These are phyloP conservation scores for Mimumesa dahlbomi DNA, from an alignment of 2,888 invertebrate genomes.

Conservation along the genomic window DNA sequence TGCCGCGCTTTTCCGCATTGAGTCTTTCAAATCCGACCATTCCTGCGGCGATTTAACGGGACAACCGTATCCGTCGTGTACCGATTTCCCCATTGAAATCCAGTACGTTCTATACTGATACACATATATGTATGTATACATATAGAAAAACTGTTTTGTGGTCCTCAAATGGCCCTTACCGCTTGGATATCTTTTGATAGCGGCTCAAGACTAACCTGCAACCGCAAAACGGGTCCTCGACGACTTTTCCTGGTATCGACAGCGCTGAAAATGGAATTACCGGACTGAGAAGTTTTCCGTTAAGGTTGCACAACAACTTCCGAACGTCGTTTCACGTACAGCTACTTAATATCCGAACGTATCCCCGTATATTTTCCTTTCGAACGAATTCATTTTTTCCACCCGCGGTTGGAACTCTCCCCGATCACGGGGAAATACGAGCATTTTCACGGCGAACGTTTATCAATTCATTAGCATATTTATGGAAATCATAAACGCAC, in stretches of 20 bases:
- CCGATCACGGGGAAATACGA: background rate
- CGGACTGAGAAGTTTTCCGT: conserved; percentile 55
- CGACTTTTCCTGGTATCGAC: conserved; percentile 60
- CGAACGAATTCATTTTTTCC: too few species aligned
- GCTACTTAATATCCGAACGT: conserved; percentile 23
- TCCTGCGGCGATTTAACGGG: conserved; percentile 27
- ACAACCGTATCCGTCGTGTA: conserved; percentile 24
- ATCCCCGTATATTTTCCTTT: background rate
- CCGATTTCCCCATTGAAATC: conserved; percentile 31
- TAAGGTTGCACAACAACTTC: conserved; percentile 33
- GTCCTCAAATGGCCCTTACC: conserved; percentile 21
- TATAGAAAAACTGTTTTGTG: conserved; percentile 34
- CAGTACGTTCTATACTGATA: conserved; percentile 8
- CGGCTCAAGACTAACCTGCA: conserved; percentile 36
- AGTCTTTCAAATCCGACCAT: conserved; percentile 14
- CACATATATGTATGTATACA: too few species aligned
- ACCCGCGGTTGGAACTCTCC: background rate
- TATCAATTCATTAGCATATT: conserved; percentile 41
- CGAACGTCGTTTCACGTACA: conserved; percentile 31
- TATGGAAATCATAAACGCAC: conserved; percentile 26
- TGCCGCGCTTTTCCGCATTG: conserved; percentile 13
- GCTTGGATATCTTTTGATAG: conserved; percentile 43
- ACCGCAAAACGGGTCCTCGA: conserved; percentile 49
- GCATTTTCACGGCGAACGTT: conserved; percentile 13
- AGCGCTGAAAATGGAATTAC: conserved; percentile 56